Evolutionary conservation across 2,797 vertebrate genomes (phyloP), one percentile per base, ranked within the genome.

Genomic region (Pempheris klunzingeri): DNA sequence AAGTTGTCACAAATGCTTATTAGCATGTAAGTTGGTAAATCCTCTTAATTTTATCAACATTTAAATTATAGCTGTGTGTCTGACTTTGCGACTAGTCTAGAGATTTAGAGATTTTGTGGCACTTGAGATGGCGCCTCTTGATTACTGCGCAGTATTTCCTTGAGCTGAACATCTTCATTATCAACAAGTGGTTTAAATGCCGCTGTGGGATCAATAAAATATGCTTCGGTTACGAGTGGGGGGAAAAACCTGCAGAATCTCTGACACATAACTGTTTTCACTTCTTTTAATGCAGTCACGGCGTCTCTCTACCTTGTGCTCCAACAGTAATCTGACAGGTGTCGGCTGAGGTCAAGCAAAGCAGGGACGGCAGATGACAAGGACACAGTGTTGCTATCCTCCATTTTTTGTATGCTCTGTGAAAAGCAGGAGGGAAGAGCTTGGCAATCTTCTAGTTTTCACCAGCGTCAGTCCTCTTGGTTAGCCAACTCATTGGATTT

Each of bases 311-410:
- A 20, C 73, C 14, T 50, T 41, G 7, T 60, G 28, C 43, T 50
- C 15, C 13, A 7, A 15, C 26, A 32, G 36, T 55, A 59, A 46
- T 85, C 52, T 77, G 77, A 72, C 78, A 80, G 60, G 76, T 73
- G 64, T 52, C 57, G 50, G 69, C 32, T 77, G 68, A 83, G 58
- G 65, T 74, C 79, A 74, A 62, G 65, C 77, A 71, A 71, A 78
- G 61, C 76, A 43, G 39, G 58, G 46, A 34, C 22, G 15, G 2
- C 0, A 0, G 61, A 77, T 61, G 55, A 68, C n/a, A 47, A 36
- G 41, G 59, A 63, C 69, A 58, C 7, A 14, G 39, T 59, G 68
- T 62, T 50, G 30, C 39, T 58, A 52, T 74, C 26, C 13, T 52
- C 28, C 62, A 7, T 81, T 84, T 81, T 84, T 47, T 68, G 58